Evolutionary conservation across 2,888 invertebrate species (phyloP).

Genomic region (Orthosia gracilis): DNA sequence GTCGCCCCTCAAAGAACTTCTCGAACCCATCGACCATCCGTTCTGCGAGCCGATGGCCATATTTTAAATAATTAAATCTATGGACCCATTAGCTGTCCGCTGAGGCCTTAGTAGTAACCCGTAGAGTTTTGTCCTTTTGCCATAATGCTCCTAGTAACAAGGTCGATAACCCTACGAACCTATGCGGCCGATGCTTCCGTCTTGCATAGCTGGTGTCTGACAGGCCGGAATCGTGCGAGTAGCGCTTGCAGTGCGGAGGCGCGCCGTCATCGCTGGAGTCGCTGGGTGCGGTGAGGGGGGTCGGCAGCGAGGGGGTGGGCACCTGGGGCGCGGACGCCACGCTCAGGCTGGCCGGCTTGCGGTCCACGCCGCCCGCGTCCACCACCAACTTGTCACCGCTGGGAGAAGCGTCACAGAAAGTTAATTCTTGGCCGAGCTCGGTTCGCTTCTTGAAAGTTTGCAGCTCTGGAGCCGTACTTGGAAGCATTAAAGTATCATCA

Average conservation of each 20-base stretch:
- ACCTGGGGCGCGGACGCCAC: conserved; percentile 9
- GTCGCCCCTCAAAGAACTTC: no score
- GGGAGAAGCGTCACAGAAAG: background rate
- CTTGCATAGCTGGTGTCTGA: conserved; percentile 80
- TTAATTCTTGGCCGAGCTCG: background rate
- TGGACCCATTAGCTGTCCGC: no score
- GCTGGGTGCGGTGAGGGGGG: conserved; percentile 22
- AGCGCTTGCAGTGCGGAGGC: conserved; percentile 72
- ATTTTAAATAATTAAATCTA: no score
- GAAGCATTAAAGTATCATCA: no score
- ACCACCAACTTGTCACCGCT: conserved; percentile 78
- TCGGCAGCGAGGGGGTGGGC: conserved; percentile 2
- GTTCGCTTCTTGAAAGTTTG: background rate
- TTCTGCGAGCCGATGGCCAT: no score
- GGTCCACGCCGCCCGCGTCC: conserved; percentile 77
- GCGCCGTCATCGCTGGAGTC: conserved; percentile 39
- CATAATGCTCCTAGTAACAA: no score
- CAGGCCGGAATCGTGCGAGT: conserved; percentile 85
- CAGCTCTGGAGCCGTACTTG: background rate
- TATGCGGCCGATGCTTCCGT: conserved; percentile 70
- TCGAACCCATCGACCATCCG: no score
- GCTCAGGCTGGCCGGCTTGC: conserved; percentile 20
- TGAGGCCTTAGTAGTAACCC: no score
- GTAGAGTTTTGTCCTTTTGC: no score
- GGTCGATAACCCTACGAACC: conserved; percentile 51